phyloP scores from a whole-genome alignment of 2,797 vertebrate species.

The Mus caroli region DNA sequence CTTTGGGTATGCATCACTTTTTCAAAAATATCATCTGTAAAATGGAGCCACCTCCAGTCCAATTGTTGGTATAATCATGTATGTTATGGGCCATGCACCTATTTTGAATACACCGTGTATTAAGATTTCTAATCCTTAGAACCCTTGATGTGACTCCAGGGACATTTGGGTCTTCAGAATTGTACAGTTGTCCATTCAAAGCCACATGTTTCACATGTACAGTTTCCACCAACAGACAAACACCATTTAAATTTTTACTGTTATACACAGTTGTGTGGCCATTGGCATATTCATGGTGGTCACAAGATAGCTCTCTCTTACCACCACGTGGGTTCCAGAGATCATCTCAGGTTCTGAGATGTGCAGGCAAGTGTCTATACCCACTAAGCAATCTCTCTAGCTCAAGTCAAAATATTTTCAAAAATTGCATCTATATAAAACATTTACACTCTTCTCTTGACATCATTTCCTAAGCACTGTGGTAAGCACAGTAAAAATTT shows the following conservation, averaged over 20 bases:
- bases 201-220: too few species aligned
- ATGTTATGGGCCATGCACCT: neutral
- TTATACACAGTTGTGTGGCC: too few species aligned
- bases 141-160: neutral
- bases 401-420: neutral
- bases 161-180: neutral
- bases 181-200: neutral
- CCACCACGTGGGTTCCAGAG: neutral
- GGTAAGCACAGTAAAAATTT: neutral
- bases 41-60: neutral
- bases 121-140: neutral
- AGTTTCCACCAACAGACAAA: neutral
- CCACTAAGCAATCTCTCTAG: neutral
- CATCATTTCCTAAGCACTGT: neutral
- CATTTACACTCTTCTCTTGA: neutral
- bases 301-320: neutral
- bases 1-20: too few species aligned
- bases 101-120: neutral
- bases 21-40: neutral
- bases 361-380: neutral
- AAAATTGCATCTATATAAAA: neutral
- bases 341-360: neutral
- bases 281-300: too few species aligned
- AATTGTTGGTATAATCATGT: neutral
- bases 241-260: neutral